Base-by-base conservation (phyloP, 2,113 vertebrate genomes). In the Phalacrocorax brasilianus region DNA sequence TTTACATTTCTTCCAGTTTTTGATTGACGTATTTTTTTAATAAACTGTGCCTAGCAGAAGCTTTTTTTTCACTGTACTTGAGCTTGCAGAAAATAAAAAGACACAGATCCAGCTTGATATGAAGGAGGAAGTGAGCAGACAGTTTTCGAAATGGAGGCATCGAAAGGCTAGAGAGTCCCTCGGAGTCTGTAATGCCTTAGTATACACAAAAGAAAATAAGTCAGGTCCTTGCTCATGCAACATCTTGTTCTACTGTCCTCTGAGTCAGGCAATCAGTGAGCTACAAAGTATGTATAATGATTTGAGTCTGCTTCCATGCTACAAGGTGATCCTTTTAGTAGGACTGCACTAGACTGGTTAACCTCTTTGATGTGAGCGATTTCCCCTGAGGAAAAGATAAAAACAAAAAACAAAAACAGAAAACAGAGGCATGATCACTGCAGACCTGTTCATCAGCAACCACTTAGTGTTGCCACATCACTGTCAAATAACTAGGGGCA, bases 201-300 rank as follows among this genome's bases (percentile, higher is more conserved):
- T 97, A 97, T 97, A 97, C 98, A 98, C 98, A 98, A 97, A 95
- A 98, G 96, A 97, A 97, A 98, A 98, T 97, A 96, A 97, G 97
- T 98, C 98, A 98, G 98, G 98, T 98, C 97, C 97, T 98, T 98
- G 94, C 98, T 99, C 99, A 99, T 99, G 99, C 99, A 99, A 98
- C 98, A 98, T 98, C 98, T 98, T 98, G 98, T 98, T 98, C 98
- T 98, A 97, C 94, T 92, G 97, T 98, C 98, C 97, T 98, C 97
- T 98, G 98, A 95, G 96, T 98, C 98, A 96, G 97, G 97, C 98
- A 98, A 98, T 98, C 97, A 98, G 94, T 97, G 98, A 98, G 97
- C 98, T 97, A 99, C 98, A 97, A 98, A 97, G 95, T 98, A 97
- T 98, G 98, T 98, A 96, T 97, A 98, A 96, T 97, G 98, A 98